Percentiles rank a stretch among this genome's conserved stretches.
Evolutionary conservation across 2,113 vertebrate species (phyloP).

Genomic region (Poecile atricapillus): DNA sequence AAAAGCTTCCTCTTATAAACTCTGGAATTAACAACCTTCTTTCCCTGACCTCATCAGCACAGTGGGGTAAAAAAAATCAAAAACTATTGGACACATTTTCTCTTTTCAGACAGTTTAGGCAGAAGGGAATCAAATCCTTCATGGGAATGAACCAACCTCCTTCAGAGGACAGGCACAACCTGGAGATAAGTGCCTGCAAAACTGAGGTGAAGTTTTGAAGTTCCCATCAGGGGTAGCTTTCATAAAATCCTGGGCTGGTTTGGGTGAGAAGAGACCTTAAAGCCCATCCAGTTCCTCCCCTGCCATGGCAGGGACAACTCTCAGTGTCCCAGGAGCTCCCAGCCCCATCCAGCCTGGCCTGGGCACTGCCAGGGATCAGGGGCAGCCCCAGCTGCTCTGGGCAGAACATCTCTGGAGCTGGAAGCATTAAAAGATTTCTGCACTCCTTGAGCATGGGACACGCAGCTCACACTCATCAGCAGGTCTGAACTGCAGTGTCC

Average conservation of each 20-base stretch:
- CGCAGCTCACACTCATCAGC: fast-evolving
- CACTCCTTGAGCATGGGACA: fast-evolving
- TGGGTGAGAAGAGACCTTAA: not conserved
- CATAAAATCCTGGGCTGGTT: fast-evolving
- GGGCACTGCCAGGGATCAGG: not conserved
- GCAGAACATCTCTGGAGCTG: not conserved
- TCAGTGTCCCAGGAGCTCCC: not conserved
- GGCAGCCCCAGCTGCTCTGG: not conserved
- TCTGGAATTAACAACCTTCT: not conserved
- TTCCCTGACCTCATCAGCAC: not conserved
- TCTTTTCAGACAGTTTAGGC: not conserved
- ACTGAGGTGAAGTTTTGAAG: not conserved
- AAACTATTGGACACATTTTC: not conserved
- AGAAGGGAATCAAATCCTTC: not conserved
- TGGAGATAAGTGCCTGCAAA: not conserved
- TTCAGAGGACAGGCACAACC: not conserved
- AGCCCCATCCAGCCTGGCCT: not conserved
- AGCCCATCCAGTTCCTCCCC: not conserved
- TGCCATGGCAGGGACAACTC: not conserved
- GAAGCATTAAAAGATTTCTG: not conserved
- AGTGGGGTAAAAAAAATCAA: not conserved
- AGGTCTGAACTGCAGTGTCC: fast-evolving
- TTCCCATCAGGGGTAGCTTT: not conserved
- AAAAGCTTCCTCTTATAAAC: slow-evolving; percentile 16
- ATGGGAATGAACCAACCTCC: not conserved